Evolutionary conservation across 2,113 vertebrate genomes (phyloP).

Genomic region (Butorides virescens): DNA sequence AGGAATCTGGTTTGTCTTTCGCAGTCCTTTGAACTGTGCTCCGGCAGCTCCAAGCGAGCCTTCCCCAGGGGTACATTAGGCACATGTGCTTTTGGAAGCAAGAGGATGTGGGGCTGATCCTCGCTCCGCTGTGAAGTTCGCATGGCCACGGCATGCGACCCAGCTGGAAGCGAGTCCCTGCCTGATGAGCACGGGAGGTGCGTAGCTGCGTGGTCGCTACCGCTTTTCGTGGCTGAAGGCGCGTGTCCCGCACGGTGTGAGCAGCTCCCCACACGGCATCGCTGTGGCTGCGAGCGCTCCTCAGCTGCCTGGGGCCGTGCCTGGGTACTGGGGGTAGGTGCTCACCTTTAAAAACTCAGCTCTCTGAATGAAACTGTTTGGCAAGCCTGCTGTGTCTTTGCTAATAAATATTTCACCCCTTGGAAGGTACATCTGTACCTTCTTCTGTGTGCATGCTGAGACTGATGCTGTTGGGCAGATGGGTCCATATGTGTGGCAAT

Average conservation of each 20-base stretch:
- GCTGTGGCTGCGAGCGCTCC: rapidly evolving
- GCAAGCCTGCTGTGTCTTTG: background rate
- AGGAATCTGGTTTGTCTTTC: background rate
- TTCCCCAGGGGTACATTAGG: background rate
- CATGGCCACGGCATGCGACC: background rate
- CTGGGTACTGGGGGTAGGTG: background rate
- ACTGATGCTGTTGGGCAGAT: background rate
- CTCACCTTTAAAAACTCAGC: background rate
- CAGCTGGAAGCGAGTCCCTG: background rate
- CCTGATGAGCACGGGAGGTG: background rate
- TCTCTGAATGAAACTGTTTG: background rate
- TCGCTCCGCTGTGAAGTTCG: background rate
- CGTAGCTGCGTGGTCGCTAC: background rate
- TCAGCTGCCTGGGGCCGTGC: background rate
- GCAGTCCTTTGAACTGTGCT: background rate
- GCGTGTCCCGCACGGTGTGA: background rate
- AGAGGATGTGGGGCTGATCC: background rate
- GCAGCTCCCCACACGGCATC: rapidly evolving
- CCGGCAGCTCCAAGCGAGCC: background rate
- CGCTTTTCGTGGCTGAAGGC: background rate
- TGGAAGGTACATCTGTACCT: background rate
- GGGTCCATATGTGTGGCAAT: rapidly evolving
- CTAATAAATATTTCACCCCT: background rate
- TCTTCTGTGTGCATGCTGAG: rapidly evolving
- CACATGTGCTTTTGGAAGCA: background rate